Conservation (phyloP, 1,140 invertebrate genomes). For the Colletes latitarsis region DNA sequence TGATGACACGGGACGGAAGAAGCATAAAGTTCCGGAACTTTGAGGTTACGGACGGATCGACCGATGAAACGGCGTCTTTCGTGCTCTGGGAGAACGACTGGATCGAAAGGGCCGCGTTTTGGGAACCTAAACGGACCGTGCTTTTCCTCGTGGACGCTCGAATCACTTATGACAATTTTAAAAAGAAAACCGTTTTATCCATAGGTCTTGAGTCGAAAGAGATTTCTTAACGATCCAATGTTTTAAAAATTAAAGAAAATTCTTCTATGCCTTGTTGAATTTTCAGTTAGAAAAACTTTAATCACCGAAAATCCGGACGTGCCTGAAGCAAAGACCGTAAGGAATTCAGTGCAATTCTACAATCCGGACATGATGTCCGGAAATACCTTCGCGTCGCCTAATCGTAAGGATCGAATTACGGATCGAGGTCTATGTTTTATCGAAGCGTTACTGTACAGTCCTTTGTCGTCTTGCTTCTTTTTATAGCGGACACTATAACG, state of each 20-base stretch:
- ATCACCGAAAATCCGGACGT: slow-evolving; percentile 79
- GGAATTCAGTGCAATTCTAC: slow-evolving; percentile 60
- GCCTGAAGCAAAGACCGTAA: slow-evolving; percentile 69
- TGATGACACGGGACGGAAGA: slow-evolving; percentile 73
- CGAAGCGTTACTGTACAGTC: background rate
- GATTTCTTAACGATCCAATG: background rate
- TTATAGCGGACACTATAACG: slow-evolving; percentile 75
- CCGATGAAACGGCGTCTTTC: slow-evolving; percentile 60
- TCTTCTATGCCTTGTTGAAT: slow-evolving; percentile 3
- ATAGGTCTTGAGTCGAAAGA: slow-evolving; percentile 64
- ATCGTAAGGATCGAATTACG: slow-evolving; percentile 69
- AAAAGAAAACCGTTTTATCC: slow-evolving; percentile 68
- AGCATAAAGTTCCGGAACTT: slow-evolving; percentile 73
- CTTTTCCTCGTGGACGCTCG: slow-evolving; percentile 78
- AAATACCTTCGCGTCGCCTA: slow-evolving; percentile 74
- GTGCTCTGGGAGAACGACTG: slow-evolving; percentile 76
- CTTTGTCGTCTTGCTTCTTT: background rate
- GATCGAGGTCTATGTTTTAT: no score
- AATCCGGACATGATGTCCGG: slow-evolving; percentile 62
- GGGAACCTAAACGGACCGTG: slow-evolving; percentile 73
- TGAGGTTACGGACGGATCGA: slow-evolving; percentile 70
- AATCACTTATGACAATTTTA: slow-evolving; percentile 75
- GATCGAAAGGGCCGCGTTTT: slow-evolving; percentile 72
- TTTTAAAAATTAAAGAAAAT: no score
- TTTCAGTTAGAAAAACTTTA: slow-evolving; percentile 74